Evolutionary conservation across 2,888 invertebrate species (phyloP).

Genomic region (Lissonota sp.): DNA sequence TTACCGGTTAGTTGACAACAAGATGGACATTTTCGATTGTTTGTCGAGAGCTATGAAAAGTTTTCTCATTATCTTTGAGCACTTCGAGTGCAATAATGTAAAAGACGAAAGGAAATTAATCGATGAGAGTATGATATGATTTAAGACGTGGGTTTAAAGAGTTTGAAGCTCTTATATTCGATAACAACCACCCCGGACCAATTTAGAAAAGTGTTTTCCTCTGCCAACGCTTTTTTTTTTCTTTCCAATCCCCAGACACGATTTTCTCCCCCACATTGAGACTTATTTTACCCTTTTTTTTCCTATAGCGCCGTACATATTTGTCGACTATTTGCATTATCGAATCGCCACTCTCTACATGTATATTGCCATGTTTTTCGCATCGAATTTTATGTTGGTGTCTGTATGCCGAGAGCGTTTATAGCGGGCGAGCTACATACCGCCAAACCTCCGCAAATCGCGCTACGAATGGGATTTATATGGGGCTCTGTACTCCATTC

Average conservation of each 20-base stretch:
- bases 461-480: slow-evolving; percentile 53
- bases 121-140: no score
- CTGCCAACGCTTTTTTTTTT: no score
- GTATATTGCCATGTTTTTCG: slow-evolving; percentile 33
- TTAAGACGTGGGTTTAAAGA: no score
- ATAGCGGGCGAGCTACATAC: slow-evolving; percentile 13
- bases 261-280: slow-evolving; percentile 1
- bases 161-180: no score
- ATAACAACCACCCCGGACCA: no score
- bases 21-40: no score
- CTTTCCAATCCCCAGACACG: not conserved
- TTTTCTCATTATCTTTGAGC: no score
- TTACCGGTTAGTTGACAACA: no score
- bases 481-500: slow-evolving; percentile 9
- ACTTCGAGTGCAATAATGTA: no score
- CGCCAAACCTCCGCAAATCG: slow-evolving; percentile 52
- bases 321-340: slow-evolving; percentile 72
- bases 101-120: no score
- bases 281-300: slow-evolving; percentile 9
- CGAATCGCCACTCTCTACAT: slow-evolving; percentile 51
- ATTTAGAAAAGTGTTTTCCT: no score
- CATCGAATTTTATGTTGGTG: slow-evolving; percentile 41
- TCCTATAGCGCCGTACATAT: slow-evolving; percentile 68
- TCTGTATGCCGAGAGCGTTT: slow-evolving; percentile 21
- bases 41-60: no score